These are phyloP conservation scores for Idaea biselata DNA, from an alignment of 2,888 invertebrate genomes.

Conservation along the genomic window DNA sequence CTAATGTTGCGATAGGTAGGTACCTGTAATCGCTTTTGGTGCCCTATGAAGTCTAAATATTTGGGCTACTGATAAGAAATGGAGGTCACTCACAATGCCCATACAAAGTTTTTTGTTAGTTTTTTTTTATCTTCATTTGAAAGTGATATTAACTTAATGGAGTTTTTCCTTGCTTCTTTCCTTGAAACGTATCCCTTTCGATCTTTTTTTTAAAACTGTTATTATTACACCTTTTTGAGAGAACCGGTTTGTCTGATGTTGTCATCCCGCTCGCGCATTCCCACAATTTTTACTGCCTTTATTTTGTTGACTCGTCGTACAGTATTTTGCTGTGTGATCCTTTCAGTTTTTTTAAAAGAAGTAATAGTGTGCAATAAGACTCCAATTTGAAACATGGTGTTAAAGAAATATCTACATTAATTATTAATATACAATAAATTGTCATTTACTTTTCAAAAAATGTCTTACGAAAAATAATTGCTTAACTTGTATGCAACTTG, in stretches of 20 bases:
- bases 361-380: background rate
- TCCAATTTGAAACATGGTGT: background rate
- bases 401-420: background rate
- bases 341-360: background rate
- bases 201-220: conserved; percentile 6
- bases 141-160: conserved; percentile 17
- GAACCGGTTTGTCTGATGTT: conserved; percentile 3
- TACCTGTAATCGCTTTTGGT: conserved; percentile 5
- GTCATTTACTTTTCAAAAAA: background rate
- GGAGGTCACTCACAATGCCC: background rate
- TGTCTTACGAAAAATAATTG: background rate
- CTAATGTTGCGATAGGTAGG: conserved; percentile 8
- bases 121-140: conserved; percentile 17
- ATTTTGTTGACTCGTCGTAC: background rate
- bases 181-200: conserved; percentile 12
- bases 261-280: background rate
- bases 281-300: background rate
- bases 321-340: background rate
- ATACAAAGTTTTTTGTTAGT: conserved; percentile 13
- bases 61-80: conserved; percentile 16
- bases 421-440: background rate
- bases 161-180: conserved; percentile 8
- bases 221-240: background rate
- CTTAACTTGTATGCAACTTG: background rate
- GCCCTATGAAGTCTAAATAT: conserved; percentile 9